Percentiles rank a stretch among this genome's conserved stretches.
phyloP scores from a whole-genome alignment of 23 tunicate species.

The Halocynthia roretzi region DNA sequence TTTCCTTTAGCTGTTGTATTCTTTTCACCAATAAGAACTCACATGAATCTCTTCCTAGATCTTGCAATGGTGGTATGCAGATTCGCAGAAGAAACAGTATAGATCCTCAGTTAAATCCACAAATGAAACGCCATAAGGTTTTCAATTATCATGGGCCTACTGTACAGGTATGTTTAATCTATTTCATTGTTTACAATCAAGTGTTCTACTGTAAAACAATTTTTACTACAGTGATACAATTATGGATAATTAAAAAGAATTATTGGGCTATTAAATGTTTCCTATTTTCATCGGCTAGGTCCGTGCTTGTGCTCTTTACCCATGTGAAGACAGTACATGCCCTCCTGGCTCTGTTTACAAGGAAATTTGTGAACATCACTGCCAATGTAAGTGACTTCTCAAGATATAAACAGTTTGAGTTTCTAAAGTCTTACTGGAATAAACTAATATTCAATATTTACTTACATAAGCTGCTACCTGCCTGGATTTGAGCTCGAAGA shows the following conservation, averaged over 20 bases:
- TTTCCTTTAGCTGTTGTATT: background rate
- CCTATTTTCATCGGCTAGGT: background rate
- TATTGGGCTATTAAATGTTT: background rate
- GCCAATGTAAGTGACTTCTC: too few species aligned
- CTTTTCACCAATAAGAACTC: background rate
- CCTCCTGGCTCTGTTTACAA: background rate
- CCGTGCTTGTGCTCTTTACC: background rate
- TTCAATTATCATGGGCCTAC: background rate
- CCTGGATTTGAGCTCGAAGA: constrained; percentile 18
- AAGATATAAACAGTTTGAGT: too few species aligned
- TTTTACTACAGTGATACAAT: background rate
- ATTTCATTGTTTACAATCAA: background rate
- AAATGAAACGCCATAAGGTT: background rate
- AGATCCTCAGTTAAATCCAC: background rate
- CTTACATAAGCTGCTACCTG: constrained; percentile 10
- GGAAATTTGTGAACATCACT: background rate
- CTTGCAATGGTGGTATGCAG: constrained; percentile 8
- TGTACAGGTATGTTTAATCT: background rate
- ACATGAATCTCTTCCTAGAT: background rate
- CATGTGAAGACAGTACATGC: background rate
- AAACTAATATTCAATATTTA: background rate
- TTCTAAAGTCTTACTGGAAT: too few species aligned
- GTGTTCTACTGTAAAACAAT: background rate
- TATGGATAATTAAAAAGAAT: too few species aligned
- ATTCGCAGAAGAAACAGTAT: background rate